Conservation (phyloP, 2,888 invertebrate genomes). For the Loripinus fragilis region DNA sequence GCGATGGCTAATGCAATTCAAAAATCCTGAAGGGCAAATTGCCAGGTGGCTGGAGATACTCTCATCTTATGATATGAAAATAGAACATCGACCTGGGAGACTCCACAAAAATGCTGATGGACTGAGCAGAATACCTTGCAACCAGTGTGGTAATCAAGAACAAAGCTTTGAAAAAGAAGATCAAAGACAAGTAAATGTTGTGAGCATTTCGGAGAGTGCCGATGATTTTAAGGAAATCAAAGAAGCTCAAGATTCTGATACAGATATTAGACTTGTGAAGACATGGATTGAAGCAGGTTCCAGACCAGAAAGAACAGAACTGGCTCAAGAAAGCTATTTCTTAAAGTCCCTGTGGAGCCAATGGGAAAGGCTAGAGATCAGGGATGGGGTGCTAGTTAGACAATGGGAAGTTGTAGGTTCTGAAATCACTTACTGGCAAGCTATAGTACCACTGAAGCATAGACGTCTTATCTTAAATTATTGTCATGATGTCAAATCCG, state of each 20-base stretch:
- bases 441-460: slow-evolving; percentile 10
- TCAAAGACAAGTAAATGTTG: background rate
- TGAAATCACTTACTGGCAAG: slow-evolving; percentile 19
- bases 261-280: no score
- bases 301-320: background rate
- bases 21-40: no score
- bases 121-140: slow-evolving; percentile 41
- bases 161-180: background rate
- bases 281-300: no score
- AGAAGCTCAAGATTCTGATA: background rate
- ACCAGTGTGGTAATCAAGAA: background rate
- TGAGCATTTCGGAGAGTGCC: background rate
- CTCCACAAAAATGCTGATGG: no score
- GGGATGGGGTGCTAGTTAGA: background rate
- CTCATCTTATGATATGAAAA: no score
- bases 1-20: no score
- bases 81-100: no score
- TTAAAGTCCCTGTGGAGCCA: slow-evolving; percentile 6
- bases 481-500: no score
- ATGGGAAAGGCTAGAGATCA: slow-evolving; percentile 10
- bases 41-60: no score
- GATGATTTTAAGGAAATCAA: background rate
- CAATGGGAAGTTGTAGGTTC: slow-evolving; percentile 16
- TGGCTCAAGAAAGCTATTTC: background rate
- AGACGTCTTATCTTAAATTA: no score